A percentile compares a stretch with the other conserved stretches of the same genome.
Conservation (phyloP, 2,888 invertebrate species). For the Chaetoderma sp. region DNA sequence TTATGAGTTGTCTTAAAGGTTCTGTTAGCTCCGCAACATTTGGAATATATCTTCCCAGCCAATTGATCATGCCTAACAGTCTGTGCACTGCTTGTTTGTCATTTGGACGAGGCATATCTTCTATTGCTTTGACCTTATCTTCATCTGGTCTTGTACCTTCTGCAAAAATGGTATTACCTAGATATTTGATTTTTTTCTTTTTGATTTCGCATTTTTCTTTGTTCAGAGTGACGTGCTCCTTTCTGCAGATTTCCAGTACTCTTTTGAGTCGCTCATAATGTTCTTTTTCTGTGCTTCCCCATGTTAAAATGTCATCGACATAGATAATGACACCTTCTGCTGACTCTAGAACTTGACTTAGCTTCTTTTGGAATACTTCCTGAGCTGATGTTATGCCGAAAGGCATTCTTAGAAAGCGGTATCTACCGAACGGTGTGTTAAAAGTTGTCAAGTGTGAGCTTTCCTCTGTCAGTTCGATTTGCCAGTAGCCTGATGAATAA, state of each 20-base stretch:
- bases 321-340: slow-evolving; percentile 2
- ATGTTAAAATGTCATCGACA: slow-evolving; percentile 8
- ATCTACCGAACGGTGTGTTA: slow-evolving; percentile 12
- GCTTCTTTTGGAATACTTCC: slow-evolving; percentile 12
- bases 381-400: slow-evolving; percentile 3
- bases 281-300: background rate
- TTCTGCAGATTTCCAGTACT: slow-evolving; percentile 6
- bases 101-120: slow-evolving; percentile 18
- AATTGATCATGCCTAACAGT: slow-evolving; percentile 29
- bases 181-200: slow-evolving; percentile 22
- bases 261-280: background rate
- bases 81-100: slow-evolving; percentile 23
- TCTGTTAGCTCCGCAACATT: slow-evolving; percentile 13
- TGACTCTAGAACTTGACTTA: slow-evolving; percentile 9
- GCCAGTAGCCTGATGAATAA: slow-evolving; percentile 32
- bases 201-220: slow-evolving; percentile 10
- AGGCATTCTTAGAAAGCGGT: background rate
- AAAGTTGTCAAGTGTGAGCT: slow-evolving; percentile 15
- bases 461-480: slow-evolving; percentile 9
- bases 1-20: slow-evolving; percentile 22
- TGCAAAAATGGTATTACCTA: slow-evolving; percentile 18
- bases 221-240: slow-evolving; percentile 3
- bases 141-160: slow-evolving; percentile 32
- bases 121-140: slow-evolving; percentile 19
- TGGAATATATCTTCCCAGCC: slow-evolving; percentile 24